Percentiles rank a stretch among this genome's conserved stretches.
Evolutionary conservation across 2,113 vertebrate species (phyloP).

Genomic region (Dryoscopus gambensis): DNA sequence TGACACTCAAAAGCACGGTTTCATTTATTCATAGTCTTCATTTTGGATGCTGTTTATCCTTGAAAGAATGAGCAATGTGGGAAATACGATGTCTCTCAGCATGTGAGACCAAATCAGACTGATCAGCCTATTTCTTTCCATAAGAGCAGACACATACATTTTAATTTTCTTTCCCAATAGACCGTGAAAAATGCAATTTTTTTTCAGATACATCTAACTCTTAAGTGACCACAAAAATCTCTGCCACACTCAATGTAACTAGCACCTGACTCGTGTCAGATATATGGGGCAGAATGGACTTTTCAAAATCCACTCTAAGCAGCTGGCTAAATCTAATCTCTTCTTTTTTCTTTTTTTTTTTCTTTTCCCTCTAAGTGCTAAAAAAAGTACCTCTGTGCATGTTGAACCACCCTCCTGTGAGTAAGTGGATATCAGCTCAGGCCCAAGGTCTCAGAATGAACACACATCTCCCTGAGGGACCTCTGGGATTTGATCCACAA

Average conservation of each 20-base stretch:
- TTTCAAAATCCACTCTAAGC: not conserved
- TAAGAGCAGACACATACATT: slow-evolving; percentile 2
- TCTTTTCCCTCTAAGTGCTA: no score
- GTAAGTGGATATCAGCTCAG: not conserved
- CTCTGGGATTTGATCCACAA: not conserved
- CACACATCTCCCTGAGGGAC: not conserved
- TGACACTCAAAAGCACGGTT: not conserved
- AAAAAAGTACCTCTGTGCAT: not conserved
- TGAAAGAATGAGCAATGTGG: not conserved
- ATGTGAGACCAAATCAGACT: not conserved
- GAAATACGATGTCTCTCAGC: not conserved
- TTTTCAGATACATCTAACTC: not conserved
- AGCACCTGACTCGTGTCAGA: not conserved
- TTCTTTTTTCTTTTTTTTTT: not conserved
- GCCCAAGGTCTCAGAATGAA: not conserved
- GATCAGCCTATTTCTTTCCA: not conserved
- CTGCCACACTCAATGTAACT: not conserved
- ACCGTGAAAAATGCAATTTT: not conserved
- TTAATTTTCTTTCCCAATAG: slow-evolving; percentile 2
- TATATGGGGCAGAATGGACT: not conserved
- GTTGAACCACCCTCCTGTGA: not conserved
- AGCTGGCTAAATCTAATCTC: not conserved
- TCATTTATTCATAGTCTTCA: not conserved
- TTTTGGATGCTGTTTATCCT: not conserved
- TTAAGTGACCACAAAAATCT: not conserved